Conservation (phyloP, 1,140 invertebrate species). For the Myzus persicae region DNA sequence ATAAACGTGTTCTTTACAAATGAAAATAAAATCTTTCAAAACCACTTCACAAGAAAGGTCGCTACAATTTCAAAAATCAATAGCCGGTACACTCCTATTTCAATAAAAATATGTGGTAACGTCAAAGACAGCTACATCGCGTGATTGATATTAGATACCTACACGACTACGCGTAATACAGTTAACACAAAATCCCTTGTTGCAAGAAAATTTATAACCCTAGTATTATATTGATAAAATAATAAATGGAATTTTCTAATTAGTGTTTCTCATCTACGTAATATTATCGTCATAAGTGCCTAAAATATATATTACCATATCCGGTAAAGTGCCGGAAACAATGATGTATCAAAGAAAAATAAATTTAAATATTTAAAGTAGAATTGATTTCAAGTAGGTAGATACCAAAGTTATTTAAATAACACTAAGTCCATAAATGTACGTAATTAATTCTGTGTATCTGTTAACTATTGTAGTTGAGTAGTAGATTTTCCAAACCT, state of each 20-base stretch:
- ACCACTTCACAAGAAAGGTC: constrained; percentile 18
- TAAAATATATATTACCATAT: background rate
- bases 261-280: background rate
- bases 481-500: no score
- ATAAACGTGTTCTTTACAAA: background rate
- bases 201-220: background rate
- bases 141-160: constrained; percentile 55
- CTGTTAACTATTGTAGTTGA: background rate
- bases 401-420: no score
- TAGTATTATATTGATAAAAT: constrained; percentile 4
- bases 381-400: background rate
- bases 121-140: constrained; percentile 38
- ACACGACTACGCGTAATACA: background rate
- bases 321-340: no score
- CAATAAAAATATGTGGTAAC: background rate
- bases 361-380: no score
- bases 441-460: no score
- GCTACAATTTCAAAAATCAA: constrained; percentile 44
- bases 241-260: background rate
- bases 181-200: background rate
- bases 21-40: background rate
- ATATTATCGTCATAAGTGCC: background rate
- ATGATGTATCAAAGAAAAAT: no score
- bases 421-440: no score
- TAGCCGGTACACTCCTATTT: background rate